These are phyloP conservation scores for Oreonectes daqikongensis DNA, from an alignment of 2,797 vertebrate species.

Conservation along the genomic window DNA sequence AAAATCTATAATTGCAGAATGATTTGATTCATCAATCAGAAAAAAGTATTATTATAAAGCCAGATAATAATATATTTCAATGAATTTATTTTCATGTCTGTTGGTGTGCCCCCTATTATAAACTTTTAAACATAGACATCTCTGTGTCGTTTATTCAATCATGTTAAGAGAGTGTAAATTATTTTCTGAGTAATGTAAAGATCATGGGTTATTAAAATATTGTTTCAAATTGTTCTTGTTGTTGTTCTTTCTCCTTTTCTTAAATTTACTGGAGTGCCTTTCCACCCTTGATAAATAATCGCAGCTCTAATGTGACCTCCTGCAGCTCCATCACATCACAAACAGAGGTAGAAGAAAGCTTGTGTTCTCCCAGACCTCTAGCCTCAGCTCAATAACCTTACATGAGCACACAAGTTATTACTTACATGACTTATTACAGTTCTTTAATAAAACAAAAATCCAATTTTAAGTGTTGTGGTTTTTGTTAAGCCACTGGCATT, in stretches of 20 bases:
- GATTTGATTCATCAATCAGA: no score
- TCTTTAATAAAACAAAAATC: neutral
- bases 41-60: no score
- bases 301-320: slow-evolving; percentile 68
- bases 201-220: neutral
- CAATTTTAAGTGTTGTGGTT: neutral
- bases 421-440: neutral
- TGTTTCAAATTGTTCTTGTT: neutral
- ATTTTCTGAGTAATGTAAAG: neutral
- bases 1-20: no score
- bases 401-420: neutral
- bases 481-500: no score
- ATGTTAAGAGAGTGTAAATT: neutral
- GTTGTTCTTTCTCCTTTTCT: no score
- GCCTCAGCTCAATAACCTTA: neutral
- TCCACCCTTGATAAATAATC: slow-evolving; percentile 67
- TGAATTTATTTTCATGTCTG: no score
- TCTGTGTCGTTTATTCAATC: no score
- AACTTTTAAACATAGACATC: no score
- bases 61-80: no score
- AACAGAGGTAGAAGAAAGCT: slow-evolving; percentile 5
- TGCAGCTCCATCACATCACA: slow-evolving; percentile 9
- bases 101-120: no score
- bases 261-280: slow-evolving; percentile 13
- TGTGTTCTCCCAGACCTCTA: slow-evolving; percentile 15